Evolutionary conservation across 2,797 vertebrate species (phyloP), one percentile per base, ranked within the genome.

Genomic region (Eulemur rubriventer): DNA sequence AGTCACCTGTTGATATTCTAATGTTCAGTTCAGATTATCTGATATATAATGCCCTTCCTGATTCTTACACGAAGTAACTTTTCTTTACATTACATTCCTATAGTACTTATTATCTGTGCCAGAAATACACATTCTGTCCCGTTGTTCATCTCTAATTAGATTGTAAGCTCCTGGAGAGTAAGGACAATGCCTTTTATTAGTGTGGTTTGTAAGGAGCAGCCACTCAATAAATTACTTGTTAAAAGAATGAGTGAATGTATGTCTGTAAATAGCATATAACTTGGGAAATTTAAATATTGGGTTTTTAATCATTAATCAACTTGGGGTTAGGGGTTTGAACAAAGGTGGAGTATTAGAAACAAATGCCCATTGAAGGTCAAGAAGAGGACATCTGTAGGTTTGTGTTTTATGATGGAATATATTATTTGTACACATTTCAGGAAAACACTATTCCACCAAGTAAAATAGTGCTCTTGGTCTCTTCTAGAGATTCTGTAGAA

Each of bases 161-260:
- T 78, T 70, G 20, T 96, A 96, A 94, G 13, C 67, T 96, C 63
- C n/a, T 89, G 16, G 24, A 89, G 57, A 96, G 41, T 33, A 83
- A 95, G 73, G 48, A 65, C 57, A 24, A 4, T 73, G 16, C 59
- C 24, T 83, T 84, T 96, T 55, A 70, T 91, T 17, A 59, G 28
- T 78, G 48, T 84, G 55, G 22, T 73, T 73, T 81, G 24, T 85
- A 91, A 97, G 91, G 67, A 91, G 38, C 69, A 89, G 57, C 79
- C 30, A 30, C 28, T 83, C 94, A 91, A 30, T 82, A 87, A 85
- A 70, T 83, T 43, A 70, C n/a, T 70, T 52, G 13, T 75, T 91
- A 75, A 85, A 95, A 91, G 72, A 81, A 59, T 48, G 38, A 89
- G n/a, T 72, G 33, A 81, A 89, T 46, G 38, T 63, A 46, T 93